A percentile compares a stretch with the other conserved stretches of the same genome.
phyloP scores from a whole-genome alignment of 2,113 vertebrate genomes.

The Chascanopsetta lugubris region DNA sequence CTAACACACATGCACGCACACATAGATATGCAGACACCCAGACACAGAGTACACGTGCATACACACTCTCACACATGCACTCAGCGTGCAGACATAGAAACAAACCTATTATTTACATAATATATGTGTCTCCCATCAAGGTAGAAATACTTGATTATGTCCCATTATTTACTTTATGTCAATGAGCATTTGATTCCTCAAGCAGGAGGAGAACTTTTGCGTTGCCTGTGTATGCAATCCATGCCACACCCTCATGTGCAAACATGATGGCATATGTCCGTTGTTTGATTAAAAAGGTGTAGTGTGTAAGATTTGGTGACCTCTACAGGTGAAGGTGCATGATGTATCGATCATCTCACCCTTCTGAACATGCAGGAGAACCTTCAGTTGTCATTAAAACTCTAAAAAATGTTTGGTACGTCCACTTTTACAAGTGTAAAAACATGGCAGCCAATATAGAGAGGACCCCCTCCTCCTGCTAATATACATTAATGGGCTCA shows the following conservation, averaged over 20 bases:
- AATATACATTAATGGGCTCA: no score
- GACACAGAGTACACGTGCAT: conserved; percentile 36
- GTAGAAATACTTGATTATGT: conserved; percentile 29
- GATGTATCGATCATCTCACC: no score
- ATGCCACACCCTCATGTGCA: conserved; percentile 24
- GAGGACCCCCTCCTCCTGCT: no score
- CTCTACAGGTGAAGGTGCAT: no score
- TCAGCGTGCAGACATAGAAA: conserved; percentile 39
- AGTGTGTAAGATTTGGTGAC: no score
- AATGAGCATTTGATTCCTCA: conserved; percentile 17
- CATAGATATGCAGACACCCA: conserved; percentile 53
- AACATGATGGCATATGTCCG: conserved; percentile 20
- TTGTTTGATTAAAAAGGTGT: no score
- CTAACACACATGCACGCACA: conserved; percentile 69
- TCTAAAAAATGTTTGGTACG: no score
- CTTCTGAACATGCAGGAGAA: no score
- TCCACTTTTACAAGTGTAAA: no score
- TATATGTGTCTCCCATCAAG: conserved; percentile 8
- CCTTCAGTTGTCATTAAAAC: no score
- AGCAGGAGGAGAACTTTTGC: not conserved
- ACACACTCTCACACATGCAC: conserved; percentile 27
- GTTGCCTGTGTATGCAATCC: not conserved
- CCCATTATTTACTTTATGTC: conserved; percentile 17
- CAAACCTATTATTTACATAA: conserved; percentile 28
- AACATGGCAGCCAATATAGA: no score